These are phyloP conservation scores for Diaprepes abbreviatus DNA, from an alignment of 2,888 invertebrate genomes.

Conservation along the genomic window DNA sequence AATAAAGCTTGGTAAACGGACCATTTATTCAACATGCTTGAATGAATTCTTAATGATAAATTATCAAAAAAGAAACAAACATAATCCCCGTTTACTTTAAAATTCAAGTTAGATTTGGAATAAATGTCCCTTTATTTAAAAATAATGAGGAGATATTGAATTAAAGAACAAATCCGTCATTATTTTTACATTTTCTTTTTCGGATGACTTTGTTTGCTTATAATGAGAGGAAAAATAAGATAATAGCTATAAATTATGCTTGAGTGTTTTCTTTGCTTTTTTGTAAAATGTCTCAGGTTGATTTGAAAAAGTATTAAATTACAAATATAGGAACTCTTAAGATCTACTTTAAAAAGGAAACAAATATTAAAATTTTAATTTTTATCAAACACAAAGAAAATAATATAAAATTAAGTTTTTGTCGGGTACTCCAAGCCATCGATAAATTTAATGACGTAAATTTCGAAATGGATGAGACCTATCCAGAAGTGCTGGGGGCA, in stretches of 20 bases:
- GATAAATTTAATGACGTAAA: too few species aligned
- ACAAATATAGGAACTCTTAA: too few species aligned
- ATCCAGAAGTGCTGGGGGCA: too few species aligned
- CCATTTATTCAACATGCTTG: background rate
- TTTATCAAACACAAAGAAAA: too few species aligned
- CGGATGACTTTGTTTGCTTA: background rate
- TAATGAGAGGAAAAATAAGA: background rate
- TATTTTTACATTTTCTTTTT: conserved; percentile 13
- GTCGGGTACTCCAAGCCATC: too few species aligned
- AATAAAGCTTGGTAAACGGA: background rate
- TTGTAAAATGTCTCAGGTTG: too few species aligned
- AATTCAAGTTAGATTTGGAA: background rate
- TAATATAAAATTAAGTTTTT: too few species aligned
- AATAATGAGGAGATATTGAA: conserved; percentile 14
- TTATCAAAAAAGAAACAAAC: background rate
- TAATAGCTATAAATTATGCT: conserved; percentile 4
- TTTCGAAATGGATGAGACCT: too few species aligned
- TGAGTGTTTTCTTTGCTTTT: background rate
- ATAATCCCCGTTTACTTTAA: background rate
- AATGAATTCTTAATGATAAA: conserved; percentile 1
- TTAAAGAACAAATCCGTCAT: conserved; percentile 13
- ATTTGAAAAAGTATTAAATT: too few species aligned
- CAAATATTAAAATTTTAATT: too few species aligned
- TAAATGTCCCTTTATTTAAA: conserved; percentile 8
- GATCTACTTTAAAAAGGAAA: too few species aligned